phyloP scores from a whole-genome alignment of 1,140 invertebrate species.

The Drosophila quadrilineata region DNA sequence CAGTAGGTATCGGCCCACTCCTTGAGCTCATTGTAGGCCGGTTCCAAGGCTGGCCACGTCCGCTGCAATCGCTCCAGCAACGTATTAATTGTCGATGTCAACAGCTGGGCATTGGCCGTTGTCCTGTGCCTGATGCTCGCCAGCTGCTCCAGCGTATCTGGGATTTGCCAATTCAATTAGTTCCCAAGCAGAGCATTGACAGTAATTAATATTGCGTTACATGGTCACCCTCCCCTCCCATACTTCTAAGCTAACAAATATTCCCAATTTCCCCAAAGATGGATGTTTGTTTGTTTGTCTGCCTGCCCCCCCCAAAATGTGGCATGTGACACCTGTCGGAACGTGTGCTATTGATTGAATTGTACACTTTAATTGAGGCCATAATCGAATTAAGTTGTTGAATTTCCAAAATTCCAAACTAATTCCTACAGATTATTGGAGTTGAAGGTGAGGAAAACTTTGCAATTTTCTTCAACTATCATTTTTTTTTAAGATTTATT shows the following conservation, averaged over 20 bases:
- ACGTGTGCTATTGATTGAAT: slow-evolving; percentile 54
- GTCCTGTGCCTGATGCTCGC: slow-evolving; percentile 71
- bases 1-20: slow-evolving; percentile 68
- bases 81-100: slow-evolving; percentile 71
- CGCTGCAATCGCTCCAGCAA: slow-evolving; percentile 61
- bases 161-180: slow-evolving; percentile 55
- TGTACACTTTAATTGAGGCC: slow-evolving; percentile 50
- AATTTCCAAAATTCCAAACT: background rate
- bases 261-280: background rate
- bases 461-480: background rate
- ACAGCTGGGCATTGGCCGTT: slow-evolving; percentile 71
- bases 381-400: slow-evolving; percentile 45
- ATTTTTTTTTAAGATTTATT: background rate
- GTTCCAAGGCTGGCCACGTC: slow-evolving; percentile 64
- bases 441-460: background rate
- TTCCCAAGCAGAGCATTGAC: slow-evolving; percentile 32
- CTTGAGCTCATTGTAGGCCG: slow-evolving; percentile 60
- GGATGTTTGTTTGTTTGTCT: slow-evolving; percentile 2
- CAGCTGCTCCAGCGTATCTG: slow-evolving; percentile 76
- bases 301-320: slow-evolving; percentile 23
- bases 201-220: slow-evolving; percentile 65
- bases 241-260: background rate
- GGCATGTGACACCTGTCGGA: background rate
- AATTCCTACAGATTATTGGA: background rate
- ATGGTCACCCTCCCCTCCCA: background rate